These are phyloP conservation scores for Desmodus rotundus DNA, from an alignment of 2,113 vertebrate genomes.

Conservation along the genomic window DNA sequence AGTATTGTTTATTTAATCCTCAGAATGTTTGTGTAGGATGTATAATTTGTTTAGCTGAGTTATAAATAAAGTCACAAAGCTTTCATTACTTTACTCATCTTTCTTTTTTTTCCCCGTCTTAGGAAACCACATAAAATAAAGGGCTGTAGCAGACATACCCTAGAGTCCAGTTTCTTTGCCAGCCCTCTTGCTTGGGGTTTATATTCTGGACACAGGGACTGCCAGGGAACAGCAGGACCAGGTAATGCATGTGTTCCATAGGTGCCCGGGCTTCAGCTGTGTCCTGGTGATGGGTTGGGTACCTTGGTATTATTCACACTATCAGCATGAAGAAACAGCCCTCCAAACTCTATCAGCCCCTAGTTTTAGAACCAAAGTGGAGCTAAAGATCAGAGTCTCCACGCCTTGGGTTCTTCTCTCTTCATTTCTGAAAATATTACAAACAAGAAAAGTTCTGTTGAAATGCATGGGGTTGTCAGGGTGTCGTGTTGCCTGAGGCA, in stretches of 20 bases:
- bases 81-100: neutral
- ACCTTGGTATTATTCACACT: neutral
- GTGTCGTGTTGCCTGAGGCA: neutral
- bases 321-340: neutral
- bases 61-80: neutral
- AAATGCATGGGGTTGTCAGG: neutral
- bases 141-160: neutral
- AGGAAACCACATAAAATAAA: neutral
- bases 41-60: conserved; percentile 4
- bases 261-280: neutral
- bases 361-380: neutral
- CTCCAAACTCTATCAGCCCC: neutral
- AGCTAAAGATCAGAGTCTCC: neutral
- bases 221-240: neutral
- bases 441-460: neutral
- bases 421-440: neutral
- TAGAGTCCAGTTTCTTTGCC: neutral
- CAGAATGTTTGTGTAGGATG: neutral
- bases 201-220: neutral
- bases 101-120: neutral
- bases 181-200: neutral
- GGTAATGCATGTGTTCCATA: neutral
- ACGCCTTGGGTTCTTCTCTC: neutral
- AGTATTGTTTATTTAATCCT: conserved; percentile 3
- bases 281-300: neutral